Conservation (phyloP, 2,797 vertebrate species). For the Chelmon rostratus region DNA sequence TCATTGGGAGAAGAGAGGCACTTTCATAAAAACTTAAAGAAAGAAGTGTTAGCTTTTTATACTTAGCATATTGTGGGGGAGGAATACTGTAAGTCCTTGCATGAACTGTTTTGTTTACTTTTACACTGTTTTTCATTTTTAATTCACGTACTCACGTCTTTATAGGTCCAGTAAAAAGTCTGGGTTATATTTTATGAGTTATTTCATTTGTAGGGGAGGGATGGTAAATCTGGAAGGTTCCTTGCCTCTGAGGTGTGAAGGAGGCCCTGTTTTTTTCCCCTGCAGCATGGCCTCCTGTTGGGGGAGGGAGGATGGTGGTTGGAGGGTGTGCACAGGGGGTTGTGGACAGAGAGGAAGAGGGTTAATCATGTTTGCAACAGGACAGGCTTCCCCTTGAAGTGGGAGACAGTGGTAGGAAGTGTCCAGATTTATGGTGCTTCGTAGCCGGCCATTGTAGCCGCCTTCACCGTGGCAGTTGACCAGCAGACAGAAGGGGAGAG, state of each 20-base stretch:
- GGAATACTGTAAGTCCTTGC: constrained; percentile 24
- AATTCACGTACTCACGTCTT: not conserved
- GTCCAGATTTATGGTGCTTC: constrained; percentile 85
- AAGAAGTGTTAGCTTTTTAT: constrained; percentile 40
- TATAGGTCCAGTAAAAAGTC: constrained; percentile 14
- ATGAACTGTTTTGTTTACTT: constrained; percentile 37
- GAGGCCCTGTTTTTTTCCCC: constrained; percentile 49
- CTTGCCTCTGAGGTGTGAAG: constrained; percentile 68
- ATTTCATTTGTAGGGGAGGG: constrained; percentile 52
- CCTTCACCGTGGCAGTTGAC: constrained; percentile 81
- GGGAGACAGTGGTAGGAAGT: constrained; percentile 87
- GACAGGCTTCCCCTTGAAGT: constrained; percentile 86
- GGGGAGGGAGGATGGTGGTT: constrained; percentile 36
- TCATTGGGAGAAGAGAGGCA: constrained; percentile 53
- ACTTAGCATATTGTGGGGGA: constrained; percentile 29
- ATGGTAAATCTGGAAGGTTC: constrained; percentile 43
- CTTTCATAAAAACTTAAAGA: constrained; percentile 45
- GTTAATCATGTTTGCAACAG: constrained; percentile 85
- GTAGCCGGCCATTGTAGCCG: constrained; percentile 71
- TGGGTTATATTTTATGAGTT: constrained; percentile 37
- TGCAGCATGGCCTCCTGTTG: constrained; percentile 51
- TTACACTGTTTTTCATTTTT: constrained; percentile 3
- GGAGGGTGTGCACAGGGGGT: constrained; percentile 50
- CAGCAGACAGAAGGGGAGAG: constrained; percentile 78
- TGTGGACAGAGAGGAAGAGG: constrained; percentile 75